A percentile compares a stretch with the other conserved stretches of the same genome.
phyloP scores from a whole-genome alignment of 1,140 invertebrate species.

The Dolichoris vasculosae region DNA sequence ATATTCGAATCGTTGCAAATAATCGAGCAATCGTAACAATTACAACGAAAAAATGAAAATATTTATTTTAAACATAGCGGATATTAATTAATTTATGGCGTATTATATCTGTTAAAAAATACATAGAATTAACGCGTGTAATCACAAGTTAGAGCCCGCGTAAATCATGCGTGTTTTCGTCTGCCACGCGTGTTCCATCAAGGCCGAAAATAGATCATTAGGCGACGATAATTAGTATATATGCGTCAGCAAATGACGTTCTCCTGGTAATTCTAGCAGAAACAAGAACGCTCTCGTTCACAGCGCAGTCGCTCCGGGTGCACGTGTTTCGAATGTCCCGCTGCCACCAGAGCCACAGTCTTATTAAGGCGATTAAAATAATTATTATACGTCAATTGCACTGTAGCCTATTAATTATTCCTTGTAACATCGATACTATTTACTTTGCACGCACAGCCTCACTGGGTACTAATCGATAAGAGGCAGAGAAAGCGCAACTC shows the following conservation, averaged over 20 bases:
- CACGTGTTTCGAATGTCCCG: conserved; percentile 14
- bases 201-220: conserved; percentile 55
- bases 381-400: conserved; percentile 37
- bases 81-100: conserved; percentile 46
- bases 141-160: conserved; percentile 36
- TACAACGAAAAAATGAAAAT: background rate
- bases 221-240: conserved; percentile 55
- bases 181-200: conserved; percentile 47
- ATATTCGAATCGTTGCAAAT: background rate
- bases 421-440: conserved; percentile 17
- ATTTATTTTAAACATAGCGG: conserved; percentile 31
- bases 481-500: background rate
- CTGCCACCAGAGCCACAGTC: conserved; percentile 6
- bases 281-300: background rate
- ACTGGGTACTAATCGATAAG: conserved; percentile 2
- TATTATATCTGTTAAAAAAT: conserved; percentile 49
- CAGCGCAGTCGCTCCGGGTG: background rate
- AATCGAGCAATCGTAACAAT: background rate
- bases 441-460: background rate
- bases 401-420: conserved; percentile 25
- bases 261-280: conserved; percentile 44
- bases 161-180: conserved; percentile 53
- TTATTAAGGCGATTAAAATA: conserved; percentile 52
- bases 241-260: conserved; percentile 55
- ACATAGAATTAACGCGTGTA: conserved; percentile 50